These are phyloP conservation scores for Cynoglossus semilaevis DNA, from an alignment of 2,113 vertebrate species.

Conservation along the genomic window DNA sequence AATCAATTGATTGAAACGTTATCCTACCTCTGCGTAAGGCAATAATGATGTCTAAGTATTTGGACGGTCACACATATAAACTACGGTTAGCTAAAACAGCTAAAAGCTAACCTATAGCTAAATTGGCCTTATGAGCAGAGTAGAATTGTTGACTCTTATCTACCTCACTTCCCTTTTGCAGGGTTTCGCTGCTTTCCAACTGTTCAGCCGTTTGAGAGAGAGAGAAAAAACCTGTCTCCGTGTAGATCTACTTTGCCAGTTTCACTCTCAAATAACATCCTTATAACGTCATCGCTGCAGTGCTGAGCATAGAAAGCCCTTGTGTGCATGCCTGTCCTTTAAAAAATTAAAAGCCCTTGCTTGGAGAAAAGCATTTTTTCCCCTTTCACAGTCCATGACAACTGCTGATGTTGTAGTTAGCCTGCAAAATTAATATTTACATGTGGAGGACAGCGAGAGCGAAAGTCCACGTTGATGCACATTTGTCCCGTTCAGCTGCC, in stretches of 20 bases:
- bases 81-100: slow-evolving; percentile 23
- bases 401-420: slow-evolving; percentile 57
- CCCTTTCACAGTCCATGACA: slow-evolving; percentile 58
- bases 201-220: slow-evolving; percentile 54
- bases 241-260: slow-evolving; percentile 57
- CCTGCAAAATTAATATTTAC: slow-evolving; percentile 71
- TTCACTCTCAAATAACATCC: slow-evolving; percentile 38
- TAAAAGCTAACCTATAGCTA: slow-evolving; percentile 36
- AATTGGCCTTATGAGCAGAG: slow-evolving; percentile 18
- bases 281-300: slow-evolving; percentile 42
- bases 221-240: slow-evolving; percentile 45
- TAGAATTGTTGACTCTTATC: slow-evolving; percentile 8
- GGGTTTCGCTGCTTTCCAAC: slow-evolving; percentile 29
- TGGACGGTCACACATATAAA: slow-evolving; percentile 21
- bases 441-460: slow-evolving; percentile 41
- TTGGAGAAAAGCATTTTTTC: slow-evolving; percentile 43
- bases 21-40: slow-evolving; percentile 56
- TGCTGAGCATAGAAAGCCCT: slow-evolving; percentile 71
- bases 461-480: slow-evolving; percentile 21
- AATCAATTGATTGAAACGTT: slow-evolving; percentile 5
- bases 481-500: slow-evolving; percentile 60
- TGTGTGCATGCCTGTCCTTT: slow-evolving; percentile 68
- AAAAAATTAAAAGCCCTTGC: slow-evolving; percentile 75
- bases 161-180: slow-evolving; percentile 33
- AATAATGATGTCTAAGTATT: slow-evolving; percentile 45